These are phyloP conservation scores for Zoanthus sociatus DNA, from an alignment of 92 coral and sea anemone genomes.

Conservation along the genomic window DNA sequence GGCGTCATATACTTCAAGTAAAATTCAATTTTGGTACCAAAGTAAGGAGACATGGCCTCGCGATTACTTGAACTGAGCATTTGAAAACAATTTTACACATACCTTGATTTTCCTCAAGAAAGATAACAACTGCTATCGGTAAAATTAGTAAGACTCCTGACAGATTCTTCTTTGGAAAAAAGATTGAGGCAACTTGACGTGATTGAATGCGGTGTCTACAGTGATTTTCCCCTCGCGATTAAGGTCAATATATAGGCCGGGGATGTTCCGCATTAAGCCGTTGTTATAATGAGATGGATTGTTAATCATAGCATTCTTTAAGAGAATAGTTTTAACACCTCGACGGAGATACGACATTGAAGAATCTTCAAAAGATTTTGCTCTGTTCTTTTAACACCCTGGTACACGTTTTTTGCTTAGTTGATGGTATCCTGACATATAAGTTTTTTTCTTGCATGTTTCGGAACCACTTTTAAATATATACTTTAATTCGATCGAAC, in stretches of 20 bases:
- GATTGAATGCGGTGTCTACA: not conserved
- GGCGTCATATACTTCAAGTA: not conserved
- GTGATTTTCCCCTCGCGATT: not conserved
- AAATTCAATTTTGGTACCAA: not conserved
- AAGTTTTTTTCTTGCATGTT: not conserved
- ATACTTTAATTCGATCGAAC: not conserved
- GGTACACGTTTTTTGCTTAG: constrained; percentile 4
- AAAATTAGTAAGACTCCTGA: not conserved
- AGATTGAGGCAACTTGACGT: constrained; percentile 22
- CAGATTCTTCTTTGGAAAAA: not conserved
- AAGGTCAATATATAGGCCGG: constrained; percentile 28
- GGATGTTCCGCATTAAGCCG: not conserved
- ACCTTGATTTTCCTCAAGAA: constrained; percentile 1
- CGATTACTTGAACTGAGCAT: not conserved
- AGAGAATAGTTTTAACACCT: constrained; percentile 33
- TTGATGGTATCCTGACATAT: not conserved
- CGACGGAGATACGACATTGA: not conserved
- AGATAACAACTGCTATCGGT: not conserved
- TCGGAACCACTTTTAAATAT: not conserved
- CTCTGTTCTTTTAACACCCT: constrained; percentile 21
- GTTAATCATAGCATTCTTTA: constrained; percentile 14
- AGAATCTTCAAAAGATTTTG: constrained; percentile 43
- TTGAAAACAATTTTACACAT: not conserved
- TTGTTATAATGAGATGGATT: constrained; percentile 21
- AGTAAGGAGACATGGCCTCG: not conserved